Base-by-base conservation (phyloP, 2,113 vertebrate species). In the Calyptommatus sinebrachiatus region DNA sequence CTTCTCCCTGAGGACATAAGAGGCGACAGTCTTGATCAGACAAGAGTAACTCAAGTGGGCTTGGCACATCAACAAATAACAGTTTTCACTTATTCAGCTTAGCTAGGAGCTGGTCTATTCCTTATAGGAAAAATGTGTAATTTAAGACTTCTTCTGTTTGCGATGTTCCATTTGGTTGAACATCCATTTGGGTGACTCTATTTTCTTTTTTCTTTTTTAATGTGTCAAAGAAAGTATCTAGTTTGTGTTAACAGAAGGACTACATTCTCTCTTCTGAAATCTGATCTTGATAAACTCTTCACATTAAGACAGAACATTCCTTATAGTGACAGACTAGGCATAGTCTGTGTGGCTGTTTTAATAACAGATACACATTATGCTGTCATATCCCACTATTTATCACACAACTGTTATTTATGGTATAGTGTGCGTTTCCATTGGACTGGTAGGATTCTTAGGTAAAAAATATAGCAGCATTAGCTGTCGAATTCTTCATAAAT, bases 51-150 rank as follows among this genome's bases (percentile, higher is more conserved):
- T 67, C 67, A 85, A 77, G 48, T 31, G 73, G 24, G 31, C 24
- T 86, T 89, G 81, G 77, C 79, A 86, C 75, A 73, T 82, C 84
- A 90, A 79, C 53, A 89, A 57, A 83, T 50, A 45, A 65, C 48
- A 81, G 83, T 82, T 86, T 86, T 83, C 75, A 90, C 1, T 83
- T 81, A 66, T 21, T 79, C n/a, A 83, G 80, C 71, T 69, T 82
- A 78, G 78, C 48, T 45, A 85, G 86, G 86, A 78, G 0, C 29
- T 24, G 2, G 50, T 87, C 86, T 76, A 76, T 48, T 69, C 77
- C 77, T 80, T 89, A 69, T 81, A 67, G 46, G 72, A 46, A 80
- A 65, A 90, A 93, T 41, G 45, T 68, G 79, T 76, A 91, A 89
- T 65, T 84, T 75, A 84, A 86, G 72, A n/a, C 61, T 86, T 84